A percentile compares a stretch with the other conserved stretches of the same genome.
phyloP scores from a whole-genome alignment of 2,113 vertebrate genomes.

The Brevimyrus niger region DNA sequence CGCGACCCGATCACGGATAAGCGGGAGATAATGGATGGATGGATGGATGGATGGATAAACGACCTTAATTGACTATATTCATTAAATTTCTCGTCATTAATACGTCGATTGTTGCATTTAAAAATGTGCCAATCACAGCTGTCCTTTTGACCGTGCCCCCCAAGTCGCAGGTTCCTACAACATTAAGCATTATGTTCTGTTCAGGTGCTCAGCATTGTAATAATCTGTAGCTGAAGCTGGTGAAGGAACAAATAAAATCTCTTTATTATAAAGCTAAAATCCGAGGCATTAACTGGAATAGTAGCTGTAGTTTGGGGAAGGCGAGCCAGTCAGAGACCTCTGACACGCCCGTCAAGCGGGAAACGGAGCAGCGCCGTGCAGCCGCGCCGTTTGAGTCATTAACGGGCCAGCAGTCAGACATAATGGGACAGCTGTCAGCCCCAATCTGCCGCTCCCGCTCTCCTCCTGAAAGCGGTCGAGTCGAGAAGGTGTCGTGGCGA shows the following conservation, averaged over 20 bases:
- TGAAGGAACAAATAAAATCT: not conserved
- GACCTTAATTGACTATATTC: not conserved
- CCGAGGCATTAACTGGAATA: not conserved
- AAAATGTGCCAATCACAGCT: not conserved
- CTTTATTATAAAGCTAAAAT: not conserved
- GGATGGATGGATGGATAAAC: no score
- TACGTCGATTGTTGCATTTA: not conserved
- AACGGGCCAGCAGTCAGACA: not conserved
- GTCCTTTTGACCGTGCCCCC: not conserved
- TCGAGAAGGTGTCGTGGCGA: not conserved
- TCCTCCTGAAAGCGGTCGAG: not conserved
- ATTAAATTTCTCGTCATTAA: not conserved
- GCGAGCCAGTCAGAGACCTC: not conserved
- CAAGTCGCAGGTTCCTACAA: not conserved
- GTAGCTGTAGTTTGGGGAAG: not conserved
- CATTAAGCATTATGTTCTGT: not conserved
- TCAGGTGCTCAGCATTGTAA: not conserved
- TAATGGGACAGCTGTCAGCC: not conserved
- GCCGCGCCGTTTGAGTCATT: not conserved
- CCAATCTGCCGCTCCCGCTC: not conserved
- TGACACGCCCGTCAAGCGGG: not conserved
- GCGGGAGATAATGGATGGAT: no score
- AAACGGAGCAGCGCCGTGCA: not conserved
- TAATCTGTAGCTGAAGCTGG: not conserved
- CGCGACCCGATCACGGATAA: no score